phyloP scores from a whole-genome alignment of 2,797 vertebrate genomes.

The Sebastes melanostomus region DNA sequence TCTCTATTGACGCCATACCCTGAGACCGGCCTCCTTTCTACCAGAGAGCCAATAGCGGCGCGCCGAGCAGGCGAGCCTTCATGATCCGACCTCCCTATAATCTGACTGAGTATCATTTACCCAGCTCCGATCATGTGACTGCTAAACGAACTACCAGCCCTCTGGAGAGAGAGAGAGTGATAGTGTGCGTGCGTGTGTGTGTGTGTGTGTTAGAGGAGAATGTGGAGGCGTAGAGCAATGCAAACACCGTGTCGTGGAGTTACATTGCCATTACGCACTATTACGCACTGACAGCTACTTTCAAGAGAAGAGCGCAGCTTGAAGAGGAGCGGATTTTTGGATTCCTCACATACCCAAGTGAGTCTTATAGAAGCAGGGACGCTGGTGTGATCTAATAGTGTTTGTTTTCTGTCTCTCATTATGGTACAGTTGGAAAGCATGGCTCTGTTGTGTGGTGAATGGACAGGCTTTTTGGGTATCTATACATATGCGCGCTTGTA shows the following conservation, averaged over 20 bases:
- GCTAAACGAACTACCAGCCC: slow-evolving; percentile 64
- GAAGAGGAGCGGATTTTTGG: slow-evolving; percentile 35
- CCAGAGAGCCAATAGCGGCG: slow-evolving; percentile 82
- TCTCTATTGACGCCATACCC: slow-evolving; percentile 43
- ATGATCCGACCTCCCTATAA: slow-evolving; percentile 77
- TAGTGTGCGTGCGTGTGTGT: background rate
- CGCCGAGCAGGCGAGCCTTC: slow-evolving; percentile 90
- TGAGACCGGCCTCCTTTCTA: slow-evolving; percentile 52
- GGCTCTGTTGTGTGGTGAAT: background rate
- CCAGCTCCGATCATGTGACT: slow-evolving; percentile 78
- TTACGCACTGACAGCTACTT: slow-evolving; percentile 64
- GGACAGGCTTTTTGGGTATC: background rate
- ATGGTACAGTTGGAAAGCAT: background rate
- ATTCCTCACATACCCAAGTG: slow-evolving; percentile 52
- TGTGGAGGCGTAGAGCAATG: slow-evolving; percentile 44
- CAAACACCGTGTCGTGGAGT: slow-evolving; percentile 48
- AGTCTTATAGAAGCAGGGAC: slow-evolving; percentile 1
- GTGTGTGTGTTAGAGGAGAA: background rate
- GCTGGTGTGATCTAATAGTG: background rate
- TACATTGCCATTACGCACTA: slow-evolving; percentile 63
- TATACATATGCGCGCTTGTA: background rate
- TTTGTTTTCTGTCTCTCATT: background rate
- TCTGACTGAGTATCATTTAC: slow-evolving; percentile 54
- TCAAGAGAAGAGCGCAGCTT: slow-evolving; percentile 29
- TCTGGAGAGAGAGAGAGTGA: background rate